Base-by-base conservation (phyloP, 2,888 invertebrate species). In the Eupithecia abbreviata region DNA sequence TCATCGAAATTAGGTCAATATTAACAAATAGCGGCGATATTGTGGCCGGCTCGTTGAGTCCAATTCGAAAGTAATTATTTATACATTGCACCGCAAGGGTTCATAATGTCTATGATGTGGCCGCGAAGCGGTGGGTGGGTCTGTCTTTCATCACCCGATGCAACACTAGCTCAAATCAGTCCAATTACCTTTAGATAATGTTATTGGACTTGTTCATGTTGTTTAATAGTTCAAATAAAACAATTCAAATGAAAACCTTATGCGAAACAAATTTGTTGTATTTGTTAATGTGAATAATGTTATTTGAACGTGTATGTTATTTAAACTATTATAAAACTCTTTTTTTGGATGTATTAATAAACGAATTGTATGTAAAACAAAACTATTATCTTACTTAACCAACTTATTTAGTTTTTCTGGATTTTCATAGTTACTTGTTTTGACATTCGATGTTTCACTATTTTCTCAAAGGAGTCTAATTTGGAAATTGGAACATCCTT, bases 11-110 rank as follows among this genome's bases (percentile, higher is more conserved):
- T 83, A 75, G 88, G 86, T 84, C 85, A 87, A 86, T 88, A 76
- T 80, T 84, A 85, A 87, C 83, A 86, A 86, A 87, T 87, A 84
- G 84, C 72, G 79, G 78, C 74, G 77, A 81, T 80, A 82, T 82
- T 82, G 84, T 76, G 77, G 75, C 74, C 74, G 75, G 43, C 77
- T 78, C 76, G 77, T 79, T 81, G 79, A 70, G 75, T 79, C 78
- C 84, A 83, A 82, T 83, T 86, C 81, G 74, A 76, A 78, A 80
- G 78, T 80, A 75, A 77, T 79, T 81, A 76, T 51, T 78, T 76
- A 73, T 76, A 74, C 73, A 68, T 77, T 79, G 73, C 83, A 79
- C 12, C 68, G 65, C 72, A 47, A 49, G 9, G 3, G 18, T 41
- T 41, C 4, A 41, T 41, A 2, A 30, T 66, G 15, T 66, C 2